Evolutionary conservation across 2,888 invertebrate genomes (phyloP).

Genomic region (Aporophyla lueneburgensis): DNA sequence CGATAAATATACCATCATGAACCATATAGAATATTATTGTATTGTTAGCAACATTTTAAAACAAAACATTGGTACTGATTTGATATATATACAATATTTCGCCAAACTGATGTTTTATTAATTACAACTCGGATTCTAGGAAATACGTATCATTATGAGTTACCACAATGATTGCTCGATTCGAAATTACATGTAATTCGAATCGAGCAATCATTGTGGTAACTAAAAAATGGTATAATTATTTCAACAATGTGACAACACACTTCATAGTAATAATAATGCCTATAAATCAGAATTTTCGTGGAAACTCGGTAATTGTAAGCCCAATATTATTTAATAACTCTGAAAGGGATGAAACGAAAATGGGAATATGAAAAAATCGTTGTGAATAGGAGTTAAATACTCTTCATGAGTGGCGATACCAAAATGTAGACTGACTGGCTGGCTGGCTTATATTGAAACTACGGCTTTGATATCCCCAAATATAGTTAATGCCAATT

Average conservation of each 20-base stretch:
- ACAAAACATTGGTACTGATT: not conserved
- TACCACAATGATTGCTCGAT: slow-evolving; percentile 3
- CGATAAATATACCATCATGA: no score
- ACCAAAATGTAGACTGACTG: not conserved
- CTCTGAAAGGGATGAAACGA: slow-evolving; percentile 12
- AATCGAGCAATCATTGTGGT: no score
- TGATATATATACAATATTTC: no score
- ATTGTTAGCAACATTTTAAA: not conserved
- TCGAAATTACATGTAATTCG: slow-evolving; percentile 5
- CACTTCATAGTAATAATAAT: slow-evolving; percentile 3
- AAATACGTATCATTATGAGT: not conserved
- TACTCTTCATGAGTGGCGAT: not conserved
- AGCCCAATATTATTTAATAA: slow-evolving; percentile 29
- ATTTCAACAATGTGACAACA: slow-evolving; percentile 24
- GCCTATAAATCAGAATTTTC: slow-evolving; percentile 26
- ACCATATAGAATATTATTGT: slow-evolving; percentile 1
- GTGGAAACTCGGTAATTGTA: slow-evolving; percentile 19
- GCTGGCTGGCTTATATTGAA: not conserved
- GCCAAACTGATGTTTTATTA: not conserved
- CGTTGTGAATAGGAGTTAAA: not conserved
- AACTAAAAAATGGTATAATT: not conserved
- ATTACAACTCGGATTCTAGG: not conserved
- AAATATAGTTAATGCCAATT: not conserved
- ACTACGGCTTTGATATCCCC: not conserved
- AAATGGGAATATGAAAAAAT: not conserved